These are phyloP conservation scores for Eretmodus cyanostictus DNA, from an alignment of 2,113 vertebrate species.

Conservation along the genomic window DNA sequence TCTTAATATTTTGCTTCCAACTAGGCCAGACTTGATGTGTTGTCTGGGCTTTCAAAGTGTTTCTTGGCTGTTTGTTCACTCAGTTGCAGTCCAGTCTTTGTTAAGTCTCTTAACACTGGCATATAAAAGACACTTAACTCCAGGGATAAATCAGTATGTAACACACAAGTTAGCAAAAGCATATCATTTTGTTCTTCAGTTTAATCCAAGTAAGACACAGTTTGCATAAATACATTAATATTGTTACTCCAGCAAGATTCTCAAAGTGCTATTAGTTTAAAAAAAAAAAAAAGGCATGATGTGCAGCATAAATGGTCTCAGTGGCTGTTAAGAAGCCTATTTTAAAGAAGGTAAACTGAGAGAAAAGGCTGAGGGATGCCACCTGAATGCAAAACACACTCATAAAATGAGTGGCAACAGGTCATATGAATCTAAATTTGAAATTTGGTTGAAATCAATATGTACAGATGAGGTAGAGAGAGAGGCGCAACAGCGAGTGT, in stretches of 20 bases:
- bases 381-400: background rate
- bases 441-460: background rate
- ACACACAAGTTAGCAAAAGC: background rate
- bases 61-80: background rate
- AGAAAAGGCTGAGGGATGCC: background rate
- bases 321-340: background rate
- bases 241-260: background rate
- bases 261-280: background rate
- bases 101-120: background rate
- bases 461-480: background rate
- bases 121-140: background rate
- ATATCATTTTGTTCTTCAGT: background rate
- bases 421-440: background rate
- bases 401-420: background rate
- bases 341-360: background rate
- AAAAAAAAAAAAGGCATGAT: background rate
- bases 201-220: background rate
- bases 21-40: background rate
- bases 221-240: background rate
- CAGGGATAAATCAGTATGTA: background rate
- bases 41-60: background rate
- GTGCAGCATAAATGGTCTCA: background rate
- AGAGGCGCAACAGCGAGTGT: background rate
- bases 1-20: background rate
- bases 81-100: background rate